phyloP scores from a whole-genome alignment of 2,888 invertebrate species.

The Caenorhabditis macrosperma region DNA sequence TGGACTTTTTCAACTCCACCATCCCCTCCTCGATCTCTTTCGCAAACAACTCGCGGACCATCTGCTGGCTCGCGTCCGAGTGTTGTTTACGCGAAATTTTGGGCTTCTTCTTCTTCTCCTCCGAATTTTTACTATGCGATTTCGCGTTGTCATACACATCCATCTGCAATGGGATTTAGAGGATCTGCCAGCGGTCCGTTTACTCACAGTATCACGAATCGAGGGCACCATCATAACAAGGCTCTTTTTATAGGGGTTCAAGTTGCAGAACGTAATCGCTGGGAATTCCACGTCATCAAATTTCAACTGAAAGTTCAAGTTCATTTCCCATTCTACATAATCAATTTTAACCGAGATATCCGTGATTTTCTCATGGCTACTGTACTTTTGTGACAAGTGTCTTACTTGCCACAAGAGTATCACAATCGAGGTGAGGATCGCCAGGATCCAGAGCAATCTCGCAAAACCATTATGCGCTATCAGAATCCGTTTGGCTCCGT shows the following conservation, averaged over 20 bases:
- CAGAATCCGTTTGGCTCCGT: conserved; percentile 69
- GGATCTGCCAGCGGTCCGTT: too few species aligned
- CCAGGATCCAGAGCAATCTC: conserved; percentile 58
- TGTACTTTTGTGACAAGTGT: conserved; percentile 60
- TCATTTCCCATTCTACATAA: not conserved
- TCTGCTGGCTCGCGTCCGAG: conserved; percentile 57
- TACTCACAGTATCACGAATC: conserved; percentile 69
- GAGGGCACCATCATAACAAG: conserved; percentile 72
- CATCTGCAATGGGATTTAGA: conserved; percentile 62
- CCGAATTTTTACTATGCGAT: conserved; percentile 63
- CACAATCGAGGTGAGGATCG: conserved; percentile 49
- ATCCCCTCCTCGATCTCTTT: conserved; percentile 68
- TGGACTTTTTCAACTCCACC: conserved; percentile 56
- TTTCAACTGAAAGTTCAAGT: conserved; percentile 65
- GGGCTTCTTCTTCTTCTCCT: conserved; percentile 65
- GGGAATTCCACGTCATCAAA: conserved; percentile 74
- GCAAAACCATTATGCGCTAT: conserved; percentile 57
- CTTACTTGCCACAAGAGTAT: conserved; percentile 59
- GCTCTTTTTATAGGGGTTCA: conserved; percentile 71
- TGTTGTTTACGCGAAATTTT: conserved; percentile 67
- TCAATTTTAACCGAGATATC: conserved; percentile 65
- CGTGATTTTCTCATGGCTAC: conserved; percentile 69
- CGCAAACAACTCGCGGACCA: conserved; percentile 65
- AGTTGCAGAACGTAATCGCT: conserved; percentile 73
- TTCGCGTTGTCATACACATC: conserved; percentile 75